These are phyloP conservation scores for Dryadula phaetusa DNA, from an alignment of 2,888 invertebrate genomes.

Conservation along the genomic window DNA sequence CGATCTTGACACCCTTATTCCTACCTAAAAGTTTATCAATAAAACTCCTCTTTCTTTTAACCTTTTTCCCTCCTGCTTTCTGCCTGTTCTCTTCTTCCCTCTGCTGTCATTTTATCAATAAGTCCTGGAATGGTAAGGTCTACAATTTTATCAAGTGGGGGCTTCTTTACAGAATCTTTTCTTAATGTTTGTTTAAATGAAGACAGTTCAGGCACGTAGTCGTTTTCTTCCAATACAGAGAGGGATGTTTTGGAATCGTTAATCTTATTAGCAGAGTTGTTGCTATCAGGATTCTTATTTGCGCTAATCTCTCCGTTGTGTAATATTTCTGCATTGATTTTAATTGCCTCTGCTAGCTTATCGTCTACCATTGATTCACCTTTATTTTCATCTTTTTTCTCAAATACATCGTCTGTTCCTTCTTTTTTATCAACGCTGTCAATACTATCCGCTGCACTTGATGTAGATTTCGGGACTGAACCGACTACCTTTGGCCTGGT, in stretches of 20 bases:
- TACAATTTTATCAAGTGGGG: conserved; percentile 57
- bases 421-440: conserved; percentile 61
- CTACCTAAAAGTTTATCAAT: conserved; percentile 77
- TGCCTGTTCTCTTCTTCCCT: conserved; percentile 66
- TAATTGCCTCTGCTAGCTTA: conserved; percentile 48
- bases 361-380: conserved; percentile 44
- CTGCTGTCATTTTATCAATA: conserved; percentile 71
- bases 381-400: conserved; percentile 55
- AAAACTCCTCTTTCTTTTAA: conserved; percentile 79
- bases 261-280: conserved; percentile 49
- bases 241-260: conserved; percentile 64
- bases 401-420: conserved; percentile 72
- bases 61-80: conserved; percentile 65
- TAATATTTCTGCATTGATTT: conserved; percentile 53
- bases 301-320: conserved; percentile 61
- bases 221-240: conserved; percentile 71
- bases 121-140: conserved; percentile 75
- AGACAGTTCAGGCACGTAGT: conserved; percentile 70
- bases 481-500: conserved; percentile 75
- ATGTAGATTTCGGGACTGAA: conserved; percentile 73
- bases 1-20: conserved; percentile 62
- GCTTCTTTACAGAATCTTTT: conserved; percentile 62
- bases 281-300: conserved; percentile 48
- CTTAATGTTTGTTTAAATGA: conserved; percentile 64
- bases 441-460: conserved; percentile 64